These are phyloP conservation scores for Chrysopilus asiliformis DNA, from an alignment of 2,888 invertebrate species.

Conservation along the genomic window DNA sequence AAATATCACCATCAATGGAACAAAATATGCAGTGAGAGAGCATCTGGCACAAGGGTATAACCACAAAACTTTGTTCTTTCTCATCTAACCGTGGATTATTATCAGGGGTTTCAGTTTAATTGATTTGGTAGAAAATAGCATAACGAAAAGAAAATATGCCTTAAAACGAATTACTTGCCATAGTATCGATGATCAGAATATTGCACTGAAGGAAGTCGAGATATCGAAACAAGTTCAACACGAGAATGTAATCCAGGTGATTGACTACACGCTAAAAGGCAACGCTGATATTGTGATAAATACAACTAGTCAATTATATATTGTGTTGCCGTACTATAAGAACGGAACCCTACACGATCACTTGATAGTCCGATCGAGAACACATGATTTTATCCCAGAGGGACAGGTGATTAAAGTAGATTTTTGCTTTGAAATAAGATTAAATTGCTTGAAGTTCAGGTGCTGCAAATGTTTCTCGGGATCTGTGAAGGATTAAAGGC, in stretches of 20 bases:
- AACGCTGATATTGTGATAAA: constrained; percentile 52
- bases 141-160: constrained; percentile 54
- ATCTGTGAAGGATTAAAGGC: constrained; percentile 62
- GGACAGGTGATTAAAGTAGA: no score
- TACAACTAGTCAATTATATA: constrained; percentile 54
- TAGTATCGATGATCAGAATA: constrained; percentile 58
- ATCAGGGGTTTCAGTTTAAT: constrained; percentile 69
- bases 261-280: constrained; percentile 52
- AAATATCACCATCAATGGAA: constrained; percentile 52
- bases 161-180: constrained; percentile 72
- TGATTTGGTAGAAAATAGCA: constrained; percentile 55
- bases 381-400: constrained; percentile 47
- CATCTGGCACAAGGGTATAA: constrained; percentile 59
- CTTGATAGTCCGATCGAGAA: constrained; percentile 45
- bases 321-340: constrained; percentile 66
- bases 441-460: no score
- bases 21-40: constrained; percentile 53
- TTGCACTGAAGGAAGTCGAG: constrained; percentile 58
- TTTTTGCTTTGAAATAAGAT: no score
- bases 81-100: not conserved
- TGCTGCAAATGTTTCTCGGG: constrained; percentile 54
- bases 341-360: constrained; percentile 61
- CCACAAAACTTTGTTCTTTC: not conserved
- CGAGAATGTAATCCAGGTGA: constrained; percentile 56
- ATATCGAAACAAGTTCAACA: constrained; percentile 56